Base-by-base conservation (phyloP, 2,797 vertebrate species). In the Novumbra hubbsi region DNA sequence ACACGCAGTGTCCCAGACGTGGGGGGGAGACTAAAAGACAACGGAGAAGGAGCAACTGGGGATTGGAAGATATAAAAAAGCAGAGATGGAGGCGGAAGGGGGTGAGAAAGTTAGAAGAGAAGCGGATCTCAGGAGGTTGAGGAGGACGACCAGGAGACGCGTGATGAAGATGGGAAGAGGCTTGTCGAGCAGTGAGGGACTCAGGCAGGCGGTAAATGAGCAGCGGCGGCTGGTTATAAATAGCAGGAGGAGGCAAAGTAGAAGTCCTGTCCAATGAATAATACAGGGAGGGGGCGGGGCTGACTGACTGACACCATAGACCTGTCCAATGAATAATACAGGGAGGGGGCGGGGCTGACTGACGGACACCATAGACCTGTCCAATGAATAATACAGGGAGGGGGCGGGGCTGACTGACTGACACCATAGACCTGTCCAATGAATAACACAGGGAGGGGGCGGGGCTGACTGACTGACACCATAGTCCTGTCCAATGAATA, bases 91-190 rank as follows among this genome's bases (percentile, higher is more conserved):
- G 5, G 17, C 38, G 24, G 21, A 28, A 15, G 19, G 5, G 28
- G 19, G 19, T 19, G 28, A 11, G 15, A 6, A 34, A 50, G 24
- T 32, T 19, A 64, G 57, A n/a, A 34, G 34, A n/a, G 27, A 48
- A 34, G 62, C 30, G n/a, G 30, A 62, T 65, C 8, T 5, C 19
- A 21, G 16, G 30, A 45, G 28, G 19, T 7, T 5, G 17, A 1
- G 11, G 32, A 32, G 28, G 34, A 16, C 17, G 17, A 45, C 50
- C 17, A 49, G 52, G 34, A 82, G 64, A 81, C 77, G 86, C 85
- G 83, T 89, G 89, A 91, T 88, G 89, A 85, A 88, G 87, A 89
- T 86, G 57, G 52, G 60, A 24, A 27, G 50, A 57, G 49, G 55
- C 30, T 34, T 34, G 32, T 28, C 32, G 28, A 21, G 34, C 41